phyloP scores from a whole-genome alignment of 2,113 vertebrate species.

The Eurystomus gularis region DNA sequence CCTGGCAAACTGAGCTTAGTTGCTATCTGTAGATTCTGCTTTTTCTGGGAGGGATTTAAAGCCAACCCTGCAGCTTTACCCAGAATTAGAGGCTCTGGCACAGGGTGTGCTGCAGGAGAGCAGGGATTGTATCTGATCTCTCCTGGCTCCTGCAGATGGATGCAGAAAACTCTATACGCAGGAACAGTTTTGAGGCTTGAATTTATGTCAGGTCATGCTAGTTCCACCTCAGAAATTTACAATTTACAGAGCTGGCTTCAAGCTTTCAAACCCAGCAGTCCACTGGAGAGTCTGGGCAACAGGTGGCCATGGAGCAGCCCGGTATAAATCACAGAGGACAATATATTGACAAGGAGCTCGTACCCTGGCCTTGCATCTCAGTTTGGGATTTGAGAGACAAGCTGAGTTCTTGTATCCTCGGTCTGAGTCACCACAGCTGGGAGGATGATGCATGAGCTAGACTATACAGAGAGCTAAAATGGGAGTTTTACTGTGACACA shows the following conservation, averaged over 20 bases:
- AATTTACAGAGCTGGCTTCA: neutral
- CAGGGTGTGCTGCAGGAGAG: neutral
- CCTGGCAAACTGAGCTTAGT: neutral
- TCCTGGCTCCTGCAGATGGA: neutral
- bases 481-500: neutral
- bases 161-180: neutral
- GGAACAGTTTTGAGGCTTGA: neutral
- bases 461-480: neutral
- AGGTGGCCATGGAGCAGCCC: neutral
- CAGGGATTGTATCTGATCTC: neutral
- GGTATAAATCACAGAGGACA: neutral
- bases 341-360: neutral
- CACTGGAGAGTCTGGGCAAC: too few species aligned
- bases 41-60: neutral
- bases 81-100: neutral
- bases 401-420: neutral
- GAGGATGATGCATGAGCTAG: neutral
- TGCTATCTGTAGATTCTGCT: neutral
- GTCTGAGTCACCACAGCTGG: neutral
- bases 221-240: neutral
- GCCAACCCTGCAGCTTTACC: neutral
- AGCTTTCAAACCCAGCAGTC: neutral
- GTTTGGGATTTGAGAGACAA: neutral
- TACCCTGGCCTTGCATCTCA: neutral
- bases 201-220: neutral